These are phyloP conservation scores for Eutrigla gurnardus DNA, from an alignment of 2,797 vertebrate genomes.

Conservation along the genomic window DNA sequence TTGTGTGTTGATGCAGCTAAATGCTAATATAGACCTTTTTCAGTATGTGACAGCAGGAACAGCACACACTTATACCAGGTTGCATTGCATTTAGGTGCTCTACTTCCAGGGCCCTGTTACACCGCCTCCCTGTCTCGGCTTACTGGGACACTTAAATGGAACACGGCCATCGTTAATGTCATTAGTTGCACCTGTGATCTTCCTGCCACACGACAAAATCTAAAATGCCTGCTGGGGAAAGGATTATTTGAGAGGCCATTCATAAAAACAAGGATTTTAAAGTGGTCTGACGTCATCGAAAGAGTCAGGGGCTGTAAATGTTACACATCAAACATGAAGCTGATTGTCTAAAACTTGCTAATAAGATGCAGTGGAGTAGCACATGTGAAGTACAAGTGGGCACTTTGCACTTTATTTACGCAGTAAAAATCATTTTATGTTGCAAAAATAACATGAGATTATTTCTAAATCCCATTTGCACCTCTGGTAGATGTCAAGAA, in stretches of 20 bases:
- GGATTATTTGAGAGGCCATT: background rate
- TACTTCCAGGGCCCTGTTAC: constrained; percentile 21
- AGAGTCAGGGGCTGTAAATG: background rate
- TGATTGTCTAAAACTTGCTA: background rate
- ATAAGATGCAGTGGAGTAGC: background rate
- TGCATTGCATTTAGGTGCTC: constrained; percentile 35
- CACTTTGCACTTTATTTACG: background rate
- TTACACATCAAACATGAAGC: background rate
- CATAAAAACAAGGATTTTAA: background rate
- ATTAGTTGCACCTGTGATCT: constrained; percentile 21
- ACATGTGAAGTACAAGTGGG: background rate
- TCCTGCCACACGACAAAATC: background rate
- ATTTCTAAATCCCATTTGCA: background rate
- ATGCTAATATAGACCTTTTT: background rate
- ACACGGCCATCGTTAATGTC: constrained; percentile 15
- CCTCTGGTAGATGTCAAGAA: background rate
- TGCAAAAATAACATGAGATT: background rate
- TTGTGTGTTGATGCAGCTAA: background rate
- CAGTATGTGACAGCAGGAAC: background rate
- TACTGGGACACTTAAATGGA: constrained; percentile 34
- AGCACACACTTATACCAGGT: constrained; percentile 34
- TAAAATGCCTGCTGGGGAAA: background rate
- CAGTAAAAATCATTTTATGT: no score
- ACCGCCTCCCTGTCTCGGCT: constrained; percentile 7
- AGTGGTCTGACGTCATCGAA: background rate